phyloP scores from a whole-genome alignment of 2,888 invertebrate genomes.

The Arctia plantaginis region DNA sequence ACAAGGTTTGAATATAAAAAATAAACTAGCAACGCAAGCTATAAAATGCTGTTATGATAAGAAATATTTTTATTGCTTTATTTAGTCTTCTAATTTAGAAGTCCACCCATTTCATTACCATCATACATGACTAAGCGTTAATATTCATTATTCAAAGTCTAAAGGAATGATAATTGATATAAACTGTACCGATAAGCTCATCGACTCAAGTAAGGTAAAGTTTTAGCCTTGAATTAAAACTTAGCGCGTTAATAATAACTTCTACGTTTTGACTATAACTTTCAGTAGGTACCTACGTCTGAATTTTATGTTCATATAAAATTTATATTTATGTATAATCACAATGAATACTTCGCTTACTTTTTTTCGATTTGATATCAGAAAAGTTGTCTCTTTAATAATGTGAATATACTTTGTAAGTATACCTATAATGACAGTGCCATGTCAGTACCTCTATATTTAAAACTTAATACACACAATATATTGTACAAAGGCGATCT shows the following conservation, averaged over 20 bases:
- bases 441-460: too few species aligned
- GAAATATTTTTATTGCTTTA: too few species aligned
- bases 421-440: too few species aligned
- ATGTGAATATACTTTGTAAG: too few species aligned
- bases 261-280: background rate
- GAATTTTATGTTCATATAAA: background rate
- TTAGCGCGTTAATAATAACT: background rate
- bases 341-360: background rate
- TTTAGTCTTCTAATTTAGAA: background rate
- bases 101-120: background rate
- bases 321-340: background rate
- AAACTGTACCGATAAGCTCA: constrained; percentile 16
- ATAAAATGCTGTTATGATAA: background rate
- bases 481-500: too few species aligned
- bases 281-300: background rate
- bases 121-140: background rate
- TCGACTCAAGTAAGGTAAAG: constrained; percentile 11
- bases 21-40: too few species aligned
- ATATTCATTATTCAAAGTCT: constrained; percentile 7
- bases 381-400: background rate
- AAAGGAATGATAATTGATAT: constrained; percentile 18
- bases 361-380: background rate
- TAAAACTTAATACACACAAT: too few species aligned
- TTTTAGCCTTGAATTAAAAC: constrained; percentile 2
- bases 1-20: too few species aligned